These are phyloP conservation scores for Galago senegalensis DNA, from an alignment of 2,797 vertebrate species.

Conservation along the genomic window DNA sequence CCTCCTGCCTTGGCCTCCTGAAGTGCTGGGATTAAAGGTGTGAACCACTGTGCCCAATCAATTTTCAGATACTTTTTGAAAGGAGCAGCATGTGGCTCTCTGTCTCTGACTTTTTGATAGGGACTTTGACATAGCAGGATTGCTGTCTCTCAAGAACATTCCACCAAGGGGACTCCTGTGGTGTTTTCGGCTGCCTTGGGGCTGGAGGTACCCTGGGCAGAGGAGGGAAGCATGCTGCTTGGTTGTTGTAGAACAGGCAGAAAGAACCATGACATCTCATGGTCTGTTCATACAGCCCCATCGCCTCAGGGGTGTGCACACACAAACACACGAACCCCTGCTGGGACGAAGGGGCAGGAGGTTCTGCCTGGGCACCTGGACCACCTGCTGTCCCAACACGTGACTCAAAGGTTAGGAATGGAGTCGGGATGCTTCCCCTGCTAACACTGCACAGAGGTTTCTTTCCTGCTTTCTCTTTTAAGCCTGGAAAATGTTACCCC, in stretches of 20 bases:
- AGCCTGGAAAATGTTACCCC: fast-evolving
- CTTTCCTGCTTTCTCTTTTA: not conserved
- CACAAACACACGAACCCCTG: not conserved
- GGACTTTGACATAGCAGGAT: too few relatives aligned
- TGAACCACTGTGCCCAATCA: too few relatives aligned
- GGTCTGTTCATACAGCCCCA: not conserved
- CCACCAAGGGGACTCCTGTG: not conserved
- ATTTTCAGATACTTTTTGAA: not conserved
- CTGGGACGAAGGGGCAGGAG: not conserved
- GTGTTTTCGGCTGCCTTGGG: not conserved
- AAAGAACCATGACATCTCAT: fast-evolving
- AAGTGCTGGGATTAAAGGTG: too few relatives aligned
- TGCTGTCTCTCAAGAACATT: not conserved
- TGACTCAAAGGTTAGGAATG: fast-evolving
- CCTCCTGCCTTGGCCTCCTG: too few relatives aligned
- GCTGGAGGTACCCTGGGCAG: too few relatives aligned
- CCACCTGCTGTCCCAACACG: not conserved
- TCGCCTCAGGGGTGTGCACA: fast-evolving
- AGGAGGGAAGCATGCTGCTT: not conserved
- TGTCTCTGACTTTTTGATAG: not conserved
- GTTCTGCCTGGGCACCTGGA: not conserved
- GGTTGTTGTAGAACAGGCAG: not conserved
- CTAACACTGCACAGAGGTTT: fast-evolving
- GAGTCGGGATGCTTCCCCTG: not conserved
- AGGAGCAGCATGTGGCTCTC: not conserved